These are phyloP conservation scores for Oncopeltus fasciatus DNA, from an alignment of 1,140 invertebrate genomes.

Conservation along the genomic window DNA sequence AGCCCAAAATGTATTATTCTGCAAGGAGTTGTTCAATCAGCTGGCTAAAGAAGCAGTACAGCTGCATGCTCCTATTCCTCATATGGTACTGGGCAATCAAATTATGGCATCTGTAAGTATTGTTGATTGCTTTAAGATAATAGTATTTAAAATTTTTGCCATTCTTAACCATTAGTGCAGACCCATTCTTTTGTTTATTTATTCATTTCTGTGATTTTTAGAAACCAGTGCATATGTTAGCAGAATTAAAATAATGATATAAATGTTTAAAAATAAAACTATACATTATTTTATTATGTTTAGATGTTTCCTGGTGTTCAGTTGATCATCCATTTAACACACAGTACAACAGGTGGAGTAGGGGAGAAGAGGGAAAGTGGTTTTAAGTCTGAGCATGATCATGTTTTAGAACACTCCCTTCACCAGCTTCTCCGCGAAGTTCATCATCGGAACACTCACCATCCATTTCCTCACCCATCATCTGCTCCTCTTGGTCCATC, in stretches of 20 bases:
- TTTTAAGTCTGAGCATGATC: constrained; percentile 72
- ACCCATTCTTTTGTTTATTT: no score
- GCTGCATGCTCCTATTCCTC: constrained; percentile 78
- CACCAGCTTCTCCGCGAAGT: constrained; percentile 84
- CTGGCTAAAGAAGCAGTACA: constrained; percentile 89
- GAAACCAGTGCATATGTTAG: no score
- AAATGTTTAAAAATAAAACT: neutral
- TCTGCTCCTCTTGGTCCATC: constrained; percentile 80
- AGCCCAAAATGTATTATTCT: constrained; percentile 93
- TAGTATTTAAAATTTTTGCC: no score
- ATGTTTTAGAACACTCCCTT: constrained; percentile 88
- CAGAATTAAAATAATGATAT: neutral
- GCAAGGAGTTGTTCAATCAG: constrained; percentile 91
- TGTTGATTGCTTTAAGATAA: no score
- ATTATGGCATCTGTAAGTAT: constrained; percentile 77
- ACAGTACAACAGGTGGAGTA: constrained; percentile 48
- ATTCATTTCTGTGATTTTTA: no score
- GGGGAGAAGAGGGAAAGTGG: constrained; percentile 24
- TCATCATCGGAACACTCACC: constrained; percentile 82
- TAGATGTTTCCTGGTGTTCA: constrained; percentile 86
- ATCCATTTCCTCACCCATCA: constrained; percentile 85
- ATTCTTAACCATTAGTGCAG: no score
- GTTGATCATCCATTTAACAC: constrained; percentile 61
- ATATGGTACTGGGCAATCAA: constrained; percentile 92
- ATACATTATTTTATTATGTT: no score